Evolutionary conservation across 2,888 invertebrate genomes (phyloP), one percentile per base, ranked within the genome.

Genomic region (Chrysina gloriosa): DNA sequence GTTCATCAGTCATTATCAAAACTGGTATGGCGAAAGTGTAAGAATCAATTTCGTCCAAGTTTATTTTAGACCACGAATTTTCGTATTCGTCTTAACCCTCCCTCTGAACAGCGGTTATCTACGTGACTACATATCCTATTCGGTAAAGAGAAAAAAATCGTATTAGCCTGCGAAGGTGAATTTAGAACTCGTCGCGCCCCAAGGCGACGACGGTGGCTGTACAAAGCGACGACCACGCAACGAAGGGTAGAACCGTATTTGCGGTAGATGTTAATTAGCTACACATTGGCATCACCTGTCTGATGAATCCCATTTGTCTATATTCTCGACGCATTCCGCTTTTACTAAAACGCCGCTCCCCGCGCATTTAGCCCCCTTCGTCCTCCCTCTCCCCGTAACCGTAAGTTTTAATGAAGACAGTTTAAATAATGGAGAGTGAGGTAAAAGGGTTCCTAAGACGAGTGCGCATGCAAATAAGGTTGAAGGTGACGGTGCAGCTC

Each of bases 401-500:
- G 75, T 75, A 79, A 79, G 78, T 79, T 79, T 79, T 79, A 79
- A 79, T 79, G 78, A 79, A 79, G 78, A 79, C 78, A 76, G 75
- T 77, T 78, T 77, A 78, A 78, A 78, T 78, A 79, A 78, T 77
- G 76, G 75, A 73, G 74, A 75, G 73, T 54, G 54, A 74, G 75
- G 75, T 77, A 75, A 77, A 77, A 75, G 76, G 76, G 74, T 74
- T 77, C 76, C 71, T 70, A 70, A 75, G 75, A 76, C 75, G 75
- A 76, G 74, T 74, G 76, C 73, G 76, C 75, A 78, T 78, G 77
- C 77, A 78, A 78, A 78, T 78, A 75, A 76, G 75, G 74, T 67
- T 54, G 73, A 72, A 75, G 75, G 71, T 75, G 75, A 74, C 72
- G 73, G 74, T 74, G 75, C 74, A 73, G 70, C 71, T 75, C 73